Evolutionary conservation across 1,140 invertebrate genomes (phyloP), one percentile per base, ranked within the genome.

Genomic region (Pemphigus obesinymphae): DNA sequence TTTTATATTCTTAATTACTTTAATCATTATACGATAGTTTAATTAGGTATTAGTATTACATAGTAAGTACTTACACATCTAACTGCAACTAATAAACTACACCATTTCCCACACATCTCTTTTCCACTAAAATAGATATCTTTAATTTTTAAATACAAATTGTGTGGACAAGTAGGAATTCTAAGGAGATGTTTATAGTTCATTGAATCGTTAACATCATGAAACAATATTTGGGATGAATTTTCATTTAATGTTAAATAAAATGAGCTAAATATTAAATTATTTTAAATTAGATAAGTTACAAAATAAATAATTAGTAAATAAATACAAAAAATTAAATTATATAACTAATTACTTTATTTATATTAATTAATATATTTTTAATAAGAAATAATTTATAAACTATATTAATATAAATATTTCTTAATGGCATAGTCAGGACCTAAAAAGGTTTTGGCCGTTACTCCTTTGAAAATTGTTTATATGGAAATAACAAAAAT

Each of bases 181-280:
- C 87, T 87, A 3, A 91, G 84, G 4, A 92, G 86, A 2, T 86
- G 84, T 61, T 89, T 85, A 83, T 89, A 76, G 1, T 37, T 50
- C 11, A 11, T 58, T 23, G 48, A 58, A 76, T 76, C 73, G 15
- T 76, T 23, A 34, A 23, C 13, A 53, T 76, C 73, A 26, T 76
- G 73, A 7, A 8, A 86, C 43, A 88, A 87, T 2, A 92, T 89
- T 13, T 90, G 86, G 3, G 90, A 90, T 17, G 84, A 82, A 13
- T 88, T 89, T 86, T 92, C 91, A 83, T 89, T 91, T 10, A 93
- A 84, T 13, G 87, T 88, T 34, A 93, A 84, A 58, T 88, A 88
- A 82, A 89, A 91, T 7, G 88, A 89, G 63, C 90, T 91, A 11
- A 89, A 66, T 66, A 66, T 63, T 61, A 2, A 37, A 68, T n/a